These are phyloP conservation scores for Tetheella fluctuosa DNA, from an alignment of 2,888 invertebrate species.

Conservation along the genomic window DNA sequence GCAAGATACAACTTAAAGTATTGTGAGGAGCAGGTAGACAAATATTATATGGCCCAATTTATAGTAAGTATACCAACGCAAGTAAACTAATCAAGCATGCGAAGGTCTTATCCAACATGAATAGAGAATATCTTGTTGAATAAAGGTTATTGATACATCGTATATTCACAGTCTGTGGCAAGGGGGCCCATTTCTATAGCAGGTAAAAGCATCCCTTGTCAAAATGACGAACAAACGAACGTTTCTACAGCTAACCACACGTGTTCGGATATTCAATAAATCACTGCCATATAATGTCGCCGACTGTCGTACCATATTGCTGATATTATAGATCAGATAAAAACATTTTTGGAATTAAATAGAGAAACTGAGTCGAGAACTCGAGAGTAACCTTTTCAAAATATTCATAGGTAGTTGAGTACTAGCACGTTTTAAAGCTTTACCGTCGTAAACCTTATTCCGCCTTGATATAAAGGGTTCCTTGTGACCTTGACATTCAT, in stretches of 20 bases:
- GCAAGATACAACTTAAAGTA: neutral
- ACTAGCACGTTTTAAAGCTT: too few species aligned
- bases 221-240: conserved; percentile 52
- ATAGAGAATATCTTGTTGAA: conserved; percentile 64
- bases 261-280: conserved; percentile 69
- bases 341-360: neutral
- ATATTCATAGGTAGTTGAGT: neutral
- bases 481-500: too few species aligned
- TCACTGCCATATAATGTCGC: conserved; percentile 47
- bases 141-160: conserved; percentile 66
- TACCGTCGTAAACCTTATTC: too few species aligned
- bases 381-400: neutral
- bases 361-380: neutral
- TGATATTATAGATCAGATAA: conserved; percentile 2
- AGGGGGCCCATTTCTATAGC: conserved; percentile 62
- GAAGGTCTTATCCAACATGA: conserved; percentile 54
- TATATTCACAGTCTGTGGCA: conserved; percentile 47
- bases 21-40: conserved; percentile 56
- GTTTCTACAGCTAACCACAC: conserved; percentile 46
- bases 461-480: too few species aligned
- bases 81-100: conserved; percentile 59
- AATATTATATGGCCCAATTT: neutral
- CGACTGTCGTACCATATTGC: conserved; percentile 5
- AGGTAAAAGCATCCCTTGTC: conserved; percentile 75
- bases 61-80: conserved; percentile 8